These are phyloP conservation scores for Sebastes itinus DNA, from an alignment of 2,797 vertebrate genomes.

Conservation along the genomic window DNA sequence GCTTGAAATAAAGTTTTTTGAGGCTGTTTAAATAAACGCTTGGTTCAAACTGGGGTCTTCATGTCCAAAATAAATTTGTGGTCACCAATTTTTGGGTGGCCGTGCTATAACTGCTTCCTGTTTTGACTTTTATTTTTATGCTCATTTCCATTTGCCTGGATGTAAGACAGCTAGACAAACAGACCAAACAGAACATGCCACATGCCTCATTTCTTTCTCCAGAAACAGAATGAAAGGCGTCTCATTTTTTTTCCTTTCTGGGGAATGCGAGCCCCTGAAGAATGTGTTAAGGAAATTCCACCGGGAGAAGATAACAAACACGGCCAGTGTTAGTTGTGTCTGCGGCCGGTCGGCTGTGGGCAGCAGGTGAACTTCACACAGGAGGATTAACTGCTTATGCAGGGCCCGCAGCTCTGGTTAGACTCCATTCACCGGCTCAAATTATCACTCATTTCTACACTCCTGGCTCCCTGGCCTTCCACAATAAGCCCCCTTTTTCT, in stretches of 20 bases:
- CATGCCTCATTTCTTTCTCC: slow-evolving; percentile 53
- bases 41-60: slow-evolving; percentile 36
- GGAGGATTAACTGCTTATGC: slow-evolving; percentile 41
- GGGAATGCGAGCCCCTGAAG: slow-evolving; percentile 75
- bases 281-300: slow-evolving; percentile 84
- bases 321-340: slow-evolving; percentile 69
- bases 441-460: slow-evolving; percentile 28
- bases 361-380: slow-evolving; percentile 80
- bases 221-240: slow-evolving; percentile 47
- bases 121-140: slow-evolving; percentile 42
- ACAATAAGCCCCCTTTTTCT: slow-evolving; percentile 41
- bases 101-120: slow-evolving; percentile 48
- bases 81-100: slow-evolving; percentile 44
- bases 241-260: slow-evolving; percentile 30
- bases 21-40: slow-evolving; percentile 27
- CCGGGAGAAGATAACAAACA: slow-evolving; percentile 78
- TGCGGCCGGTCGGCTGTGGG: slow-evolving; percentile 46
- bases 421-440: slow-evolving; percentile 39
- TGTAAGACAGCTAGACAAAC: slow-evolving; percentile 40
- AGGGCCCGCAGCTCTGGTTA: slow-evolving; percentile 49
- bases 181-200: slow-evolving; percentile 56
- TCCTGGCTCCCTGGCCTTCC: slow-evolving; percentile 7
- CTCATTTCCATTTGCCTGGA: slow-evolving; percentile 31
- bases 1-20: slow-evolving; percentile 1
- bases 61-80: slow-evolving; percentile 37